Base-by-base conservation (phyloP, 2,113 vertebrate genomes). In the Petrocephalus zakoni region DNA sequence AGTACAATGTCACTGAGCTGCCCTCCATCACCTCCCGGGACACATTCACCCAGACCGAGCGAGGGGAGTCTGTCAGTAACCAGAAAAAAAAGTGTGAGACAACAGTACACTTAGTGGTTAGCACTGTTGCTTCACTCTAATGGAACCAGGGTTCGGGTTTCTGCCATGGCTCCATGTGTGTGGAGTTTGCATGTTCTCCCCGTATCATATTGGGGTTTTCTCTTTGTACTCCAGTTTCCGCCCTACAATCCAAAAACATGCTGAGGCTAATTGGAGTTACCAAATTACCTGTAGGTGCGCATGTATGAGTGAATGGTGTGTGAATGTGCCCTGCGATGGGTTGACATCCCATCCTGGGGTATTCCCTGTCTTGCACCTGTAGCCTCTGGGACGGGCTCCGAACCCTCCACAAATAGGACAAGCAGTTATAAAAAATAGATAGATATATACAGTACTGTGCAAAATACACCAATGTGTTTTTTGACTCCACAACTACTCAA, bases 11-110 rank as follows among this genome's bases (percentile, higher is more conserved):
- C 91, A 97, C 95, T 0, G 95, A 95, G 15, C 94, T 95, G 89
- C 97, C 96, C 89, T 98, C 97, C 90, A 96, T 97, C 88, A 96
- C 96, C 90, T 97, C 97, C 19, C 95, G 93, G 0, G 97, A 97
- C 5, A 95, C 94, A 51, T 97, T 97, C 55, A 97, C 96, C 94
- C 97, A 97, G 89, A 97, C 95, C 0, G 96, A 95, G 61, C 94
- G 94, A 0, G 97, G 97, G 4, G 94, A 91, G 4, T 97, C 97
- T 96, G 88, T 10, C 19, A 37, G 19, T 46, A 46, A 46, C 37
- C 46, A n/a, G 10, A 13, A 29, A 68, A 61, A 29, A 29, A 25
- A 68, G 61, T 68, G 61, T 68, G 25, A 68, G 61, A 10, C n/a
- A 68, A 68, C n/a, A 64, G n/a, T 64, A n/a, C 61, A 68, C 10